Evolutionary conservation across 2,888 invertebrate species (phyloP).

Genomic region (Latheticus oryzae): DNA sequence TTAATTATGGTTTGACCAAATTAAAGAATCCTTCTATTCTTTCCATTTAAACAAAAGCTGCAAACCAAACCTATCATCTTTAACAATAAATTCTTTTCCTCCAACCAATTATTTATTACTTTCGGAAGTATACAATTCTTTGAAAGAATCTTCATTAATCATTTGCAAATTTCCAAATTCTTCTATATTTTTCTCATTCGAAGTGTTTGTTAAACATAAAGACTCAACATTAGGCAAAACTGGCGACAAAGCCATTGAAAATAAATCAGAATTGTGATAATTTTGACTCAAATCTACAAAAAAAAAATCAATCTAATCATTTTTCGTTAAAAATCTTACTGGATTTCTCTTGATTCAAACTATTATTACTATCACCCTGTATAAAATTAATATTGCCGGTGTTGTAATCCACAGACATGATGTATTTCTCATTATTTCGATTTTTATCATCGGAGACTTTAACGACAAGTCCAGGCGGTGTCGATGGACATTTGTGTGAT

Average conservation of each 20-base stretch:
- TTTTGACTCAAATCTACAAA: conserved; percentile 7
- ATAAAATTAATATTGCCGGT: conserved; percentile 53
- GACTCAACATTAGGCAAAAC: conserved; percentile 71
- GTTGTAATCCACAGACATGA: conserved; percentile 54
- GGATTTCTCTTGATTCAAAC: conserved; percentile 17
- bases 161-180: conserved; percentile 62
- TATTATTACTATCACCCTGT: too few relatives aligned
- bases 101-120: conserved; percentile 29
- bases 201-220: conserved; percentile 69
- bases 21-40: too few relatives aligned
- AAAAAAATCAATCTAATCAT: conserved; percentile 35
- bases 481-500: conserved; percentile 81
- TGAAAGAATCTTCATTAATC: conserved; percentile 68
- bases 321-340: conserved; percentile 36
- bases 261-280: conserved; percentile 64
- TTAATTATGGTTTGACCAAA: too few relatives aligned
- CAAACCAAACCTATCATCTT: too few relatives aligned
- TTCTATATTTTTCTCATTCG: conserved; percentile 41
- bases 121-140: conserved; percentile 64
- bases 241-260: conserved; percentile 66
- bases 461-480: conserved; percentile 71
- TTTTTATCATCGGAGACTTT: conserved; percentile 52
- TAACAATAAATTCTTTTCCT: too few relatives aligned
- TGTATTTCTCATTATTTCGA: conserved; percentile 41
- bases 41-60: too few relatives aligned